Conservation (phyloP, 2,113 vertebrate species). For the Caloenas nicobarica region DNA sequence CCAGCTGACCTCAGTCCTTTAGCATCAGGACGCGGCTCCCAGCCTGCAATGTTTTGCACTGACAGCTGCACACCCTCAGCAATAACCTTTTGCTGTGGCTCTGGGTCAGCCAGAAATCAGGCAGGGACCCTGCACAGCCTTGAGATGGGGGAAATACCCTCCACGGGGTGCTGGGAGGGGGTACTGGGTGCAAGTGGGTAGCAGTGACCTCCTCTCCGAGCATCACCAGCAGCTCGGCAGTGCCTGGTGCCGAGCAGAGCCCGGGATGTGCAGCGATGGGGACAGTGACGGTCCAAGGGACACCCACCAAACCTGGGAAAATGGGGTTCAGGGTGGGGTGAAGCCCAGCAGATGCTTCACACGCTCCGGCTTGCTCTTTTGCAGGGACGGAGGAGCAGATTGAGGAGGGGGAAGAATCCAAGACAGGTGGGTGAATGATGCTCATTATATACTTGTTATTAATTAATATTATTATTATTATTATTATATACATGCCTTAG, state of each 20-base stretch:
- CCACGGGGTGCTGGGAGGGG: too few species aligned
- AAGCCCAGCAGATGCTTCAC: neutral
- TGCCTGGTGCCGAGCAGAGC: accelerated
- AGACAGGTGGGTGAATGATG: constrained; percentile 80
- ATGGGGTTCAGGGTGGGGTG: neutral
- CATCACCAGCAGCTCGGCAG: neutral
- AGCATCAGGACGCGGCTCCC: neutral
- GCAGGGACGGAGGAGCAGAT: constrained; percentile 86
- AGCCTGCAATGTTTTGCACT: neutral
- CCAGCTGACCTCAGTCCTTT: neutral
- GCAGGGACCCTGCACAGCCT: neutral
- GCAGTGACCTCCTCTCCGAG: neutral
- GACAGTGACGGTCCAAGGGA: accelerated
- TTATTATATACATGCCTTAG: too few species aligned
- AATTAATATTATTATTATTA: too few species aligned
- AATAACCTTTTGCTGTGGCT: neutral
- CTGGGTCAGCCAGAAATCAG: neutral
- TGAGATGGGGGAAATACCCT: too few species aligned
- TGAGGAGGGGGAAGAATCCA: constrained; percentile 84
- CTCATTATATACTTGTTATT: neutral
- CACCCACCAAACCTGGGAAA: neutral
- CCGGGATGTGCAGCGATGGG: accelerated
- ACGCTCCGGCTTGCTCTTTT: neutral
- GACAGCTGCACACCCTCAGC: neutral
- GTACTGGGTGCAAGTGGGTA: neutral